phyloP scores from a whole-genome alignment of 2,113 vertebrate genomes.

The Microcebus lehilahytsara region DNA sequence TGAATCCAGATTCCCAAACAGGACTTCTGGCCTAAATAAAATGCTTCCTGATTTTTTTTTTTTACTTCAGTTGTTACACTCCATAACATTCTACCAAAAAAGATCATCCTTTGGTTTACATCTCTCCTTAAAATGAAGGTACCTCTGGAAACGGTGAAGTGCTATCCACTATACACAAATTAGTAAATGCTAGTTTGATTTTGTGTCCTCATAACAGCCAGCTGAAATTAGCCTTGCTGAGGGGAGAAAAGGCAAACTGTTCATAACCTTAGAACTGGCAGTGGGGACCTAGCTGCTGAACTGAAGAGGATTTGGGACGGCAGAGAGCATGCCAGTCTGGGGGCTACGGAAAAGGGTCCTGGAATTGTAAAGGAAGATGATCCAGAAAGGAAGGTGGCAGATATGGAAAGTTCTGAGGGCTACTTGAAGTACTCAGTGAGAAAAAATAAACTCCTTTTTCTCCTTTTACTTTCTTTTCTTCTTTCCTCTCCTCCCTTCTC shows the following conservation, averaged over 20 bases:
- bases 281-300: not conserved
- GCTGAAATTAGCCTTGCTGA: not conserved
- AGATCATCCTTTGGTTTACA: not conserved
- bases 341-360: not conserved
- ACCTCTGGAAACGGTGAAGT: not conserved
- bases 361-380: not conserved
- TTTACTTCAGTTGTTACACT: not conserved
- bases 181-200: not conserved
- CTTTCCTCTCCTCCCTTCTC: not conserved
- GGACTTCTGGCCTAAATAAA: not conserved
- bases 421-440: not conserved
- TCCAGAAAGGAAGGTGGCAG: not conserved
- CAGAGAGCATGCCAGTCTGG: not conserved
- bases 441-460: not conserved
- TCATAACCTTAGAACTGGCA: not conserved
- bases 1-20: not conserved
- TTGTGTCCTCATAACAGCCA: not conserved
- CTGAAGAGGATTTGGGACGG: not conserved
- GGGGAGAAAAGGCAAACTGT: not conserved
- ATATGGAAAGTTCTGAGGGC: not conserved
- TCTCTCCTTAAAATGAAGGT: not conserved
- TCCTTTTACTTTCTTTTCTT: not conserved
- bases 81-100: not conserved
- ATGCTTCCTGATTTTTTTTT: not conserved
- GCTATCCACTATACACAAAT: not conserved